Base-by-base conservation (phyloP, 2,797 vertebrate genomes). In the Distichodus sexfasciatus region DNA sequence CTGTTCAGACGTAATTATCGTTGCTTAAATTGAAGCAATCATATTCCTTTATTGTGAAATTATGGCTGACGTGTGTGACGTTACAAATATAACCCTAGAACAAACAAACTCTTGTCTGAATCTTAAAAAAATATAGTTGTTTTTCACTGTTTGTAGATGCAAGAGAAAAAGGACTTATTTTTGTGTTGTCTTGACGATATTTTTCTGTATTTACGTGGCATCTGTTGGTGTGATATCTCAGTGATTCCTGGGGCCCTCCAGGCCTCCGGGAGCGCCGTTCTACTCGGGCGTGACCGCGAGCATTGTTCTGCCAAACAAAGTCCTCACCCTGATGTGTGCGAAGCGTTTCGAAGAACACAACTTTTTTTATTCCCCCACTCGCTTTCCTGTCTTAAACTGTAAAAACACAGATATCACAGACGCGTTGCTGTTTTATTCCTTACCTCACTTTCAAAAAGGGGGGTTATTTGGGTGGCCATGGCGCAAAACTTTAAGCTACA, bases 291-390 rank as follows among this genome's bases (percentile, higher is more conserved):
- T 94, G 93, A 94, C 90, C 81, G 86, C 11, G 81, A 82, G 84
- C 92, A 94, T 96, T 97, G 94, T 96, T 94, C 91, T 91, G 85
- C 75, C 90, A 93, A 96, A 94, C 86, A 91, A 92, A 93, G 89
- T 95, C 91, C 93, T 95, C 93, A 95, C 92, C 94, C 94, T 93
- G 92, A 94, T 92, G 92, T 89, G 89, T 84, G 89, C 21, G 57
- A 51, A 44, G 50, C 43, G 12, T 28, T 57, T 54, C 43, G 8
- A 48, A 19, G 53, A n/a, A 48, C 15, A 61, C 6, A 41, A 47
- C 41, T 70, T 70, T 53, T 41, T 65, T 40, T 2, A 17, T 54
- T n/a, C n/a, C n/a, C n/a, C n/a, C n/a, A n/a, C n/a, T 3, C 28
- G 41, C 60, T 75, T 65, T 38, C 35, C 36, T 31, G 44, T 26